These are phyloP conservation scores for Chelonoidis abingdonii DNA, from an alignment of 2,113 vertebrate genomes.

Conservation along the genomic window DNA sequence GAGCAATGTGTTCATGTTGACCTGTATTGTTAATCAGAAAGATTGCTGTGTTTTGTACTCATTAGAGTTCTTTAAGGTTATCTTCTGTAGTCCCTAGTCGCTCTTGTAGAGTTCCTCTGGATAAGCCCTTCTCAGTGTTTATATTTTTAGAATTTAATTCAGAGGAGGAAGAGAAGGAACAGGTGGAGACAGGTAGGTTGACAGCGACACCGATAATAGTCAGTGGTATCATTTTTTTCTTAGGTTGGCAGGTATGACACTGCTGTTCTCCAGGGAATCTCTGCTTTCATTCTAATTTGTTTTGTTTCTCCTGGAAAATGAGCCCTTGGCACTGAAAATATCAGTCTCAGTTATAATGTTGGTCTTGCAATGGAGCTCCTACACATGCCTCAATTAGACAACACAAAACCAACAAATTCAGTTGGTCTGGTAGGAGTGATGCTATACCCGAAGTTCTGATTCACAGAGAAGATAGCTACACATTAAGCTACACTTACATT, in stretches of 20 bases:
- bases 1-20: neutral
- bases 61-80: neutral
- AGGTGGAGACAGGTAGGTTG: neutral
- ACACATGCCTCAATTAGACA: too few species aligned
- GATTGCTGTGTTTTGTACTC: neutral
- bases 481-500: neutral
- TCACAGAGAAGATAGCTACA: neutral
- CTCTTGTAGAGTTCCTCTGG: slow-evolving; percentile 16
- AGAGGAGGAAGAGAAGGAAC: neutral
- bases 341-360: neutral
- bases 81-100: neutral
- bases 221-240: neutral
- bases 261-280: neutral
- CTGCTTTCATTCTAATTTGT: neutral
- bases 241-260: neutral
- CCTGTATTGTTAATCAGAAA: neutral
- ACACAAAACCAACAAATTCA: neutral
- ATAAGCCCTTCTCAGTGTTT: neutral
- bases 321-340: neutral
- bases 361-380: neutral
- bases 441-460: neutral
- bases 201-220: neutral
- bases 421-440: neutral
- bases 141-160: neutral
- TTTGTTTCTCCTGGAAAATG: neutral